Evolutionary conservation across 2,113 vertebrate species (phyloP).

Genomic region (Okapia johnstoni): DNA sequence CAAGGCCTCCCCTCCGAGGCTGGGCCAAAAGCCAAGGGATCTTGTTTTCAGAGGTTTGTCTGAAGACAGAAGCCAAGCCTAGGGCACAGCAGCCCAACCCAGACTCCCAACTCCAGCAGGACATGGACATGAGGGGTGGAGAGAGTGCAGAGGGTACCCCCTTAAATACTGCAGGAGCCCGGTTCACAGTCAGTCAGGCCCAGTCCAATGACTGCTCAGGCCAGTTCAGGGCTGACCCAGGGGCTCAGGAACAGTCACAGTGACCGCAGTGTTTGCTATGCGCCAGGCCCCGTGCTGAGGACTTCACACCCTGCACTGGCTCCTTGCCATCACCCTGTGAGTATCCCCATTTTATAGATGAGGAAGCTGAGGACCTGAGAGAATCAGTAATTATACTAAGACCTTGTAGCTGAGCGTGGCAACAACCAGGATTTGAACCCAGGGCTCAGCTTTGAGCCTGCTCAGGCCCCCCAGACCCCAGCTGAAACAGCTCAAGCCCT

Average conservation of each 20-base stretch:
- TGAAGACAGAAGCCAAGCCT: background rate
- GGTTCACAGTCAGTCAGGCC: background rate
- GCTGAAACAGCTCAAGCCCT: background rate
- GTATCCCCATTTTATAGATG: background rate
- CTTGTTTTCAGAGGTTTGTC: background rate
- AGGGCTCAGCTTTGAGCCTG: background rate
- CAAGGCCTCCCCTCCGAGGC: background rate
- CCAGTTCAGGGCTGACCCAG: background rate
- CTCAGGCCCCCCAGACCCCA: background rate
- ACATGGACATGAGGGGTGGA: background rate
- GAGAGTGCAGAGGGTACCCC: fast-evolving
- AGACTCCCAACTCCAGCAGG: background rate
- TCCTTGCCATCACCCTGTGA: background rate
- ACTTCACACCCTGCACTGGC: background rate
- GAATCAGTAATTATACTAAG: background rate
- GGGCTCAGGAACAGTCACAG: background rate
- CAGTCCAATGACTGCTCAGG: background rate
- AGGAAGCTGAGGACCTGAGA: background rate
- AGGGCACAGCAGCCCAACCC: background rate
- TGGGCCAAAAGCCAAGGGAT: background rate
- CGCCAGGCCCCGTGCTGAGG: background rate
- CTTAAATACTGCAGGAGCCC: background rate
- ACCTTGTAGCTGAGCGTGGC: background rate
- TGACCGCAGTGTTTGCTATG: fast-evolving
- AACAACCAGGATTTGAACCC: background rate